Conservation (phyloP, 2,888 invertebrate species). For the Eupeodes latifasciatus region DNA sequence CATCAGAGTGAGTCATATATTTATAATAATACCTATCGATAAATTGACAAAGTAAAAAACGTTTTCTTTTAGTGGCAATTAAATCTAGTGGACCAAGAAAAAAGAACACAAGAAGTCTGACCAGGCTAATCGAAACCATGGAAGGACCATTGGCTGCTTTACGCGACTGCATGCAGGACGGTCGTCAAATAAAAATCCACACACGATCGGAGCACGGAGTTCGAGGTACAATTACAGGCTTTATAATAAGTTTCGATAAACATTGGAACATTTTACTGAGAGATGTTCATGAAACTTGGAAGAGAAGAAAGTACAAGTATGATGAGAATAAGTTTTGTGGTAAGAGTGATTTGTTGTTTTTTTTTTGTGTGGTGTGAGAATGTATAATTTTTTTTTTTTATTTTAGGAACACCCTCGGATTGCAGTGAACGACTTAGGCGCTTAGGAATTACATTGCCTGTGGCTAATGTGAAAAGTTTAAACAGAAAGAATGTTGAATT, state of each 20-base stretch:
- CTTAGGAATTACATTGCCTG: conserved; percentile 85
- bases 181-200: conserved; percentile 82
- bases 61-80: conserved; percentile 81
- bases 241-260: conserved; percentile 94
- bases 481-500: conserved; percentile 88
- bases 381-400: conserved; percentile 18
- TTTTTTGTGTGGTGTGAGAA: too few relatives aligned
- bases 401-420: conserved; percentile 83
- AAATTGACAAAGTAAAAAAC: conserved; percentile 43
- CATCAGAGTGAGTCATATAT: conserved; percentile 83
- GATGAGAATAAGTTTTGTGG: conserved; percentile 80
- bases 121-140: conserved; percentile 83
- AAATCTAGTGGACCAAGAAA: conserved; percentile 66
- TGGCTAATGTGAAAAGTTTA: conserved; percentile 85
- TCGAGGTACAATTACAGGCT: conserved; percentile 91
- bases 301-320: conserved; percentile 85
- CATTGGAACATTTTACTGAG: conserved; percentile 95
- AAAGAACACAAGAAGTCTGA: conserved; percentile 40
- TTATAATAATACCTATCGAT: neutral
- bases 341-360: neutral
- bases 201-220: conserved; percentile 90
- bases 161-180: conserved; percentile 84
- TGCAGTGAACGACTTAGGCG: conserved; percentile 84
- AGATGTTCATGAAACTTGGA: conserved; percentile 93
- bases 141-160: conserved; percentile 88